Evolutionary conservation across 2,888 invertebrate species (phyloP), one percentile per base, ranked within the genome.

Genomic region (Pemphredon lugubris): DNA sequence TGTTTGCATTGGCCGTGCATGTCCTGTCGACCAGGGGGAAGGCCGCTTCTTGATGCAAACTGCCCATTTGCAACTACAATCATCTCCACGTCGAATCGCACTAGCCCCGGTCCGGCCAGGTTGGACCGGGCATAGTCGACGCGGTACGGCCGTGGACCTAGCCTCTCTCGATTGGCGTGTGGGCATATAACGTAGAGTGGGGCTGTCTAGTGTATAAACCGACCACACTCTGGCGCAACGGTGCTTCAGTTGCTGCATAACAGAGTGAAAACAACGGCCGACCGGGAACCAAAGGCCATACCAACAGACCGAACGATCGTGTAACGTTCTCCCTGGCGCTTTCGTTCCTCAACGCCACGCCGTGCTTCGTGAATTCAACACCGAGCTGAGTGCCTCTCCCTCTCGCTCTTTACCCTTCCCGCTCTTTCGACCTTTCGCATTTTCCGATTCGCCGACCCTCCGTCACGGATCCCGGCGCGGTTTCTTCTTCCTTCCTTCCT

Each of bases 21-120:
- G 86, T 87, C 80, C 83, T 79, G 80, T 79, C 82, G 74, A 68
- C 70, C 73, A 73, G 73, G 65, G 78, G 73, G 79, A 67, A 70
- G 75, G 73, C 71, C 82, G 85, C 86, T 88, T 88, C 88, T 89
- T 87, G 86, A 87, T 88, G 87, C 87, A 88, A 88, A 89, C 88
- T 87, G 87, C 86, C 89, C 88, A 88, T 89, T 89, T 88, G 88
- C 87, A 88, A 87, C 87, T 88, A 88, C 88, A 88, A 88, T 88
- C 88, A 88, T 88, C 88, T 87, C 86, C 81, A 82, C 84, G 83
- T 85, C 81, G 86, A 84, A 83, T 83, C 83, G 83, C 84, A 71
- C 58, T 69, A 57, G 69, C 66, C 54, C 55, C 26, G 26, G 64
- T n/a, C n/a, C n/a, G n/a, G 51, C 65, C 45, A 34, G 69, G 45